Evolutionary conservation across 2,113 vertebrate species (phyloP).

Genomic region (Climacteris rufus): DNA sequence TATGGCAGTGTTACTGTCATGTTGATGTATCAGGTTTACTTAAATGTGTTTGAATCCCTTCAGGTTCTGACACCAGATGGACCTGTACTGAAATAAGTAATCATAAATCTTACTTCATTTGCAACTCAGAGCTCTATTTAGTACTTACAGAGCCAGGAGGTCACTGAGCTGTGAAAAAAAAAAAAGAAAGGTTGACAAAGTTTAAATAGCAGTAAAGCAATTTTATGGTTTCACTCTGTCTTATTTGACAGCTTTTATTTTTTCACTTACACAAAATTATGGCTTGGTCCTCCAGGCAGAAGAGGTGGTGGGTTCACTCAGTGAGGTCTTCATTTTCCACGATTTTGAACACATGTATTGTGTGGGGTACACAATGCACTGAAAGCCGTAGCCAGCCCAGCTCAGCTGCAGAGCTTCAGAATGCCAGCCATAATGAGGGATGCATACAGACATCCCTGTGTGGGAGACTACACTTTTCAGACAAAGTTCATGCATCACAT

Average conservation of each 20-base stretch:
- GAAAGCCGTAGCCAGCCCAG: not conserved
- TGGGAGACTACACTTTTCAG: not conserved
- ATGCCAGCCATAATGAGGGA: not conserved
- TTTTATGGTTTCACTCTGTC: not conserved
- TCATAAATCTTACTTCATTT: not conserved
- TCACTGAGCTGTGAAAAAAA: not conserved
- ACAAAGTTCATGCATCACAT: not conserved
- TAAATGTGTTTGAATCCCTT: not conserved
- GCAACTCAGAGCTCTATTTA: not conserved
- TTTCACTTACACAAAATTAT: not conserved
- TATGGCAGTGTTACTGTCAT: not conserved
- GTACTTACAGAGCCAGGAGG: not conserved
- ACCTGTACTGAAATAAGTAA: not conserved
- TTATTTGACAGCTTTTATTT: not conserved
- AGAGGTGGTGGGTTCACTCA: not conserved
- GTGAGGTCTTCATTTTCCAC: not conserved
- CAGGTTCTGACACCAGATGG: not conserved
- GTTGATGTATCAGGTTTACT: not conserved
- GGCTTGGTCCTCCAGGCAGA: not conserved
- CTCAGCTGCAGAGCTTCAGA: not conserved
- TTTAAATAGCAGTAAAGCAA: not conserved
- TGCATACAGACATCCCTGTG: not conserved
- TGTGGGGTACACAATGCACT: not conserved
- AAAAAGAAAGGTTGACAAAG: not conserved
- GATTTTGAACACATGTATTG: not conserved